phyloP scores from a whole-genome alignment of 2,797 vertebrate genomes.

The Neostethus bicornis region DNA sequence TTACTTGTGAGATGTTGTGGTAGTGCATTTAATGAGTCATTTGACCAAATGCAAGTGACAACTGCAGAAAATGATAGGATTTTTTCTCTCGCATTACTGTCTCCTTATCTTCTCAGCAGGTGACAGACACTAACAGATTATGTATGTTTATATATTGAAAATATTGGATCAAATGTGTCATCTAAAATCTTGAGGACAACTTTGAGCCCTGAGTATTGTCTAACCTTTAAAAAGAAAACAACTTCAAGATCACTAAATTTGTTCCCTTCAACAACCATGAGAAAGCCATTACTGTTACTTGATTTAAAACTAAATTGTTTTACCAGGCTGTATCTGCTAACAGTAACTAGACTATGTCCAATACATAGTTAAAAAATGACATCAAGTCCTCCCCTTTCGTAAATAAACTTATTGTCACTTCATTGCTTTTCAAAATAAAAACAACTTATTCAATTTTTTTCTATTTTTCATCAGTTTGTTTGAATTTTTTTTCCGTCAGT shows the following conservation, averaged over 20 bases:
- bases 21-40: slow-evolving; percentile 37
- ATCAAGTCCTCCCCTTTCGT: too few species aligned
- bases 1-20: slow-evolving; percentile 26
- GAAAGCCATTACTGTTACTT: too few species aligned
- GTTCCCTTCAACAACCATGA: too few species aligned
- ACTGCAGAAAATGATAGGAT: slow-evolving; percentile 29
- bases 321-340: too few species aligned
- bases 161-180: background rate
- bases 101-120: slow-evolving; percentile 13
- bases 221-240: too few species aligned
- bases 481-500: background rate
- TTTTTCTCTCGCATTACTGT: slow-evolving; percentile 31
- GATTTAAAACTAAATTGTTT: too few species aligned
- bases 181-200: background rate
- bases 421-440: too few species aligned
- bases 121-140: background rate
- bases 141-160: background rate
- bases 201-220: background rate
- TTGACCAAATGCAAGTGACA: slow-evolving; percentile 46
- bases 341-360: too few species aligned
- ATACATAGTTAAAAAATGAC: too few species aligned
- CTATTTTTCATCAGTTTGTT: too few species aligned
- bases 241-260: too few species aligned
- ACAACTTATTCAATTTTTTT: background rate
- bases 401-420: too few species aligned